Conservation (phyloP, 2,113 vertebrate genomes). For the Sylvicapra grimmia region DNA sequence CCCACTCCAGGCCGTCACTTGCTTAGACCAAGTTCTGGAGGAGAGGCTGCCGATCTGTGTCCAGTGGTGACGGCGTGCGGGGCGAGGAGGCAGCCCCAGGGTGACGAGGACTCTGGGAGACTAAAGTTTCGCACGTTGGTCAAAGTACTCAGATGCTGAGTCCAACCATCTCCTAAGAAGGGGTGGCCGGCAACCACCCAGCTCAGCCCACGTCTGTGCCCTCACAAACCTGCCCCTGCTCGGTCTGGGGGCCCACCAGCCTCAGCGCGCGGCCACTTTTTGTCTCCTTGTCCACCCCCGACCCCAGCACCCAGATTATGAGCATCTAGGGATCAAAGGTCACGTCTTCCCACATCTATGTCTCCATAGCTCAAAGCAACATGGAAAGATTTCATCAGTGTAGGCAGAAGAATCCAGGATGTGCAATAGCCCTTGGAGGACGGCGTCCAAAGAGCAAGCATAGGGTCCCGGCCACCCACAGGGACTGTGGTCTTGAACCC, state of each 20-base stretch:
- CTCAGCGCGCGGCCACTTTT: neutral
- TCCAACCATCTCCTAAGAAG: rapidly evolving
- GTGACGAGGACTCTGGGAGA: neutral
- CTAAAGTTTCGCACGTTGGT: rapidly evolving
- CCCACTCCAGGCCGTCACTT: rapidly evolving
- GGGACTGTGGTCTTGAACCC: neutral
- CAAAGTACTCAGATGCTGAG: neutral
- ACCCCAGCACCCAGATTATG: rapidly evolving
- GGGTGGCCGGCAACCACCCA: rapidly evolving
- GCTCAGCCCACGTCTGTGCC: rapidly evolving
- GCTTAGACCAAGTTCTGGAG: neutral
- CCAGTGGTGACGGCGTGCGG: rapidly evolving
- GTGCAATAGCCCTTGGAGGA: neutral
- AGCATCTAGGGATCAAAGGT: neutral
- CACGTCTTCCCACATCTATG: neutral
- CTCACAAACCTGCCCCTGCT: too few species aligned
- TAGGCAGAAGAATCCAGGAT: rapidly evolving
- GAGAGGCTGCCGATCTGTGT: neutral
- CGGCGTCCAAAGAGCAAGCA: rapidly evolving
- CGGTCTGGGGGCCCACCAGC: rapidly evolving
- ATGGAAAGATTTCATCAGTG: rapidly evolving
- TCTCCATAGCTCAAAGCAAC: neutral
- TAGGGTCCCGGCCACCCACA: rapidly evolving
- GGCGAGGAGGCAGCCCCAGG: neutral
- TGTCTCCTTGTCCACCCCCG: rapidly evolving